Evolutionary conservation across 2,797 vertebrate species (phyloP).

Genomic region (Leontocebus nigricollis): DNA sequence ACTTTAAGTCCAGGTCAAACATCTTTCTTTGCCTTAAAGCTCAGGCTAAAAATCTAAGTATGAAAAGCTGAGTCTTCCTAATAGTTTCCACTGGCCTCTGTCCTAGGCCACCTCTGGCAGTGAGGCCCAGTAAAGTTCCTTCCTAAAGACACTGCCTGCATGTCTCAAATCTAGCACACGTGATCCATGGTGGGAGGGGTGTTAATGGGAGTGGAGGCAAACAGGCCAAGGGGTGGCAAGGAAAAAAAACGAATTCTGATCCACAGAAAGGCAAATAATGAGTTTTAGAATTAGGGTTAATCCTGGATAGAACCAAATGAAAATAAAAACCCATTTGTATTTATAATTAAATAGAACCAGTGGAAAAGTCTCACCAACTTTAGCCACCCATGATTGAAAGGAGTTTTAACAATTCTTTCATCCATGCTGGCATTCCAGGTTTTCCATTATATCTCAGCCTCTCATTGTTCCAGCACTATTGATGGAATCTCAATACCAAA

Average conservation of each 20-base stretch:
- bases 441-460: slow-evolving; percentile 24
- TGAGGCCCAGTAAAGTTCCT: not conserved
- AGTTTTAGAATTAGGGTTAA: not conserved
- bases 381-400: not conserved
- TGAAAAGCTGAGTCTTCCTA: not conserved
- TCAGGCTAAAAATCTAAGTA: slow-evolving; percentile 24
- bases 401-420: not conserved
- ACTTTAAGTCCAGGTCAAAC: slow-evolving; percentile 10
- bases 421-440: not conserved
- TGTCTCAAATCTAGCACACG: not conserved
- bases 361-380: slow-evolving; percentile 18
- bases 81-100: not conserved
- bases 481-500: not conserved
- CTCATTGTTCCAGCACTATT: not conserved
- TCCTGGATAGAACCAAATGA: not conserved
- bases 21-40: slow-evolving; percentile 16
- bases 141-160: not conserved
- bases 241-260: not conserved
- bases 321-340: slow-evolving; percentile 15
- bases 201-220: not conserved
- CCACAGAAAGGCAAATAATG: not conserved
- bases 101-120: not conserved
- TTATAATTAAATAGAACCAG: slow-evolving; percentile 3
- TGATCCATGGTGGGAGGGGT: not conserved
- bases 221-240: not conserved